Evolutionary conservation across 2,113 vertebrate species (phyloP).

Genomic region (Puntigrus tetrazona): DNA sequence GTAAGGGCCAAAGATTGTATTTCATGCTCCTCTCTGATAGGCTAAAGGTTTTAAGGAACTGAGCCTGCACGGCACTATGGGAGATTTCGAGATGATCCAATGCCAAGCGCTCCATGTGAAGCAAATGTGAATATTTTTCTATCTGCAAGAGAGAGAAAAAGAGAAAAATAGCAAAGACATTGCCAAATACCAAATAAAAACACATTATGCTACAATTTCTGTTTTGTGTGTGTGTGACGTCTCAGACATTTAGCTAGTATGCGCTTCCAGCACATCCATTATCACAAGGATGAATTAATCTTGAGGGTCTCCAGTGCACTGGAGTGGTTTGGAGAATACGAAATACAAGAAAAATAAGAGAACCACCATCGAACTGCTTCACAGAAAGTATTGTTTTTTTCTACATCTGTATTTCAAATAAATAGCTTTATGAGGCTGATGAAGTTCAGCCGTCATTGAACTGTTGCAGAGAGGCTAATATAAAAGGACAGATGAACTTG

Average conservation of each 20-base stretch:
- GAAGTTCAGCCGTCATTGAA: not conserved
- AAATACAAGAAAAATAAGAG: constrained; percentile 16
- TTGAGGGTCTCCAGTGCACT: constrained; percentile 25
- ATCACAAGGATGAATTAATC: constrained; percentile 31
- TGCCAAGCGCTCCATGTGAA: constrained; percentile 30
- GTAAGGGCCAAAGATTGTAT: not conserved
- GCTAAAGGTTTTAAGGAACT: constrained; percentile 36
- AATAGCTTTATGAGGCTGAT: constrained; percentile 22
- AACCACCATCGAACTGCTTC: not conserved
- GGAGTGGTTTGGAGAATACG: constrained; percentile 14
- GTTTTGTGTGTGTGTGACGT: constrained; percentile 4
- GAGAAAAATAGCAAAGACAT: not conserved
- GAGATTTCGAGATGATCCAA: constrained; percentile 38
- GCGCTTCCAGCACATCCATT: constrained; percentile 21
- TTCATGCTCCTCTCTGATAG: constrained; percentile 43
- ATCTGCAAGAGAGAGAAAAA: not conserved
- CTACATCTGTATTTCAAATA: not conserved
- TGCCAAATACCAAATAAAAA: constrained; percentile 10
- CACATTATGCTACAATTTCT: constrained; percentile 12
- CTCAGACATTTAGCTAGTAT: not conserved
- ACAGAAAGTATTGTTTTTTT: not conserved
- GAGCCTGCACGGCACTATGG: constrained; percentile 28
- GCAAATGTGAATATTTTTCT: not conserved
- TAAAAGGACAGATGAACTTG: constrained; percentile 4
- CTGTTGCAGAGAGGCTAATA: not conserved